A percentile compares a stretch with the other conserved stretches of the same genome.
Evolutionary conservation across 1,140 invertebrate genomes (phyloP).

Genomic region (Hyles euphorbiae): DNA sequence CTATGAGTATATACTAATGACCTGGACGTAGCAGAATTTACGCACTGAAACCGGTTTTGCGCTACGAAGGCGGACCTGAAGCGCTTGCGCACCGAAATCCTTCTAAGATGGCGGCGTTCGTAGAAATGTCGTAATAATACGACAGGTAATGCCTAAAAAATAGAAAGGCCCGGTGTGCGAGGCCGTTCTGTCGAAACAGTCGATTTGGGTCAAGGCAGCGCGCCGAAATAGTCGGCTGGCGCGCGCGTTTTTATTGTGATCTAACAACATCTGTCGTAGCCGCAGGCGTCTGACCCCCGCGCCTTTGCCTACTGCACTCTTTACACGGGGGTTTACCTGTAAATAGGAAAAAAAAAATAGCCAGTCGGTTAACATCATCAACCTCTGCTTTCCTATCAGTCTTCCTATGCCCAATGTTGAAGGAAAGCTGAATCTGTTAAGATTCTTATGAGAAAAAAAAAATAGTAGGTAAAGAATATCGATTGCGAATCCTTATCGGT

Average conservation of each 20-base stretch:
- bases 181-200: conserved; percentile 71
- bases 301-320: conserved; percentile 1
- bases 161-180: conserved; percentile 74
- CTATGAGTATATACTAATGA: neutral
- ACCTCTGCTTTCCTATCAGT: no score
- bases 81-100: conserved; percentile 48
- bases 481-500: no score
- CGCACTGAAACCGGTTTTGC: conserved; percentile 36
- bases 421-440: no score
- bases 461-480: no score
- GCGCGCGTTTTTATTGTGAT: conserved; percentile 72
- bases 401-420: no score
- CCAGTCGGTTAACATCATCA: no score
- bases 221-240: conserved; percentile 71
- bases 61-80: conserved; percentile 31
- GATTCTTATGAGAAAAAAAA: no score
- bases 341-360: no score
- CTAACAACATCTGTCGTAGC: conserved; percentile 69
- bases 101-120: conserved; percentile 59
- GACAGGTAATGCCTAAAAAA: conserved; percentile 75
- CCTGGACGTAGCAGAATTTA: conserved; percentile 19
- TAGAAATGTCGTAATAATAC: conserved; percentile 70
- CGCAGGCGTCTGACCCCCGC: conserved; percentile 31
- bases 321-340: no score
- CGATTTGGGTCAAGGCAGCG: conserved; percentile 72